Base-by-base conservation (phyloP, 2,113 vertebrate genomes). In the Nannobrachium achirus region DNA sequence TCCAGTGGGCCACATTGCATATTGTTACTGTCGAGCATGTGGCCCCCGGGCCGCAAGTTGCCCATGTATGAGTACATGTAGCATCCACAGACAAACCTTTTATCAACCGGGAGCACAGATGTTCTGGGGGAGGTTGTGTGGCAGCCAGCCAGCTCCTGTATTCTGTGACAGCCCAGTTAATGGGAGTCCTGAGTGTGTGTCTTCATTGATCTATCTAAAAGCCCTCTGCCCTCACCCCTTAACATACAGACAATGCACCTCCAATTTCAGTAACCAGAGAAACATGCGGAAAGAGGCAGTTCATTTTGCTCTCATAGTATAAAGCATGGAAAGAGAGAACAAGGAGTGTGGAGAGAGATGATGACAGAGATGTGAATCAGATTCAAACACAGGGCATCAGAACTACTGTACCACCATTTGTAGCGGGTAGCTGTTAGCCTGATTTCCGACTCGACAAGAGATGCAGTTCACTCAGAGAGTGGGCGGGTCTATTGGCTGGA, bases 161-260 rank as follows among this genome's bases (percentile, higher is more conserved):
- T 62, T 52, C 18, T 71, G 63, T 41, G 64, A 49, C 49, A 41
- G 55, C 51, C 57, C 45, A 55, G 74, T 76, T 20, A 33, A 78
- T 77, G 61, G 66, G 50, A 77, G 69, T 51, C 65, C 73, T 42
- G 48, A 68, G 62, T 59, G 62, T 78, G 63, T 44, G 53, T 42
- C 33, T 33, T 44, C 72, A 89, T 83, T 78, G 82, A 90, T 90
- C 83, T 63, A 69, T 48, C 75, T 80, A 78, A 84, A 78, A 87
- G 84, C 78, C 61, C 9, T 19, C 45, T 25, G 16, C 53, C 38
- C 63, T 77, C 61, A 71, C 59, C 67, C 39, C 65, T 85, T 78
- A 78, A 48, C 51, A 79, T 70, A 45, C 49, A 19, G 33, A 57
- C 58, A 39, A 68, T 46, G 67, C 79, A 46, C 50, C 81, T 88